Conservation (phyloP, 2,888 invertebrate genomes). For the Agrochola lychnidis region DNA sequence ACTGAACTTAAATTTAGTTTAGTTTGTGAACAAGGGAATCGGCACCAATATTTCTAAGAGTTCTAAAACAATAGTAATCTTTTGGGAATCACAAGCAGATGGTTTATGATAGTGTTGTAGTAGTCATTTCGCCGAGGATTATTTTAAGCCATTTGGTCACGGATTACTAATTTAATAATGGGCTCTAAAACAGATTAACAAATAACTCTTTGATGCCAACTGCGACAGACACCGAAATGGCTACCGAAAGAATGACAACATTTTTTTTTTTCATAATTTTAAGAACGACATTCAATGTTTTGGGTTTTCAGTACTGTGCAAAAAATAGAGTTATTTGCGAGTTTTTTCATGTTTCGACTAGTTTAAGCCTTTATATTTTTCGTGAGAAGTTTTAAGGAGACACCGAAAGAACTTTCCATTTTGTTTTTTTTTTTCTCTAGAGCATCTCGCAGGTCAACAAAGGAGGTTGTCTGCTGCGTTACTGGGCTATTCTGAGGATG, state of each 20-base stretch:
- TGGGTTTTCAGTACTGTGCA: constrained; percentile 6
- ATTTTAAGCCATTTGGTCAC: constrained; percentile 14
- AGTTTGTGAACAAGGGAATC: too few relatives aligned
- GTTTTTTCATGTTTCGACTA: constrained; percentile 23
- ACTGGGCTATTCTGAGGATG: background rate
- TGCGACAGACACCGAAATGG: background rate
- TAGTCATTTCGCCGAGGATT: constrained; percentile 13
- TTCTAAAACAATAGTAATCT: constrained; percentile 39
- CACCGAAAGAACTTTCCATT: too few relatives aligned
- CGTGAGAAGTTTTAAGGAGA: background rate
- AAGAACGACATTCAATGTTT: background rate
- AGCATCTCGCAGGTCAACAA: too few relatives aligned
- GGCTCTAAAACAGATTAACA: constrained; percentile 21
- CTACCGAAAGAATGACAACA: constrained; percentile 3
- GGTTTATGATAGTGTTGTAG: constrained; percentile 37
- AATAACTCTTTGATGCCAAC: constrained; percentile 24
- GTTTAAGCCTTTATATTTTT: background rate
- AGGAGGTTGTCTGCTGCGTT: too few relatives aligned
- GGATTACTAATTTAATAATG: constrained; percentile 48
- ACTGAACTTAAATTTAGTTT: too few relatives aligned
- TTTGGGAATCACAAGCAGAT: constrained; percentile 18
- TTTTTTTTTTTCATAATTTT: constrained; percentile 10
- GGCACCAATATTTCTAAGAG: constrained; percentile 25
- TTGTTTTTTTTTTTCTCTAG: too few relatives aligned
- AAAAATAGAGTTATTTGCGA: background rate